phyloP scores from a whole-genome alignment of 2,888 invertebrate species.

The Yponomeuta evonymella region DNA sequence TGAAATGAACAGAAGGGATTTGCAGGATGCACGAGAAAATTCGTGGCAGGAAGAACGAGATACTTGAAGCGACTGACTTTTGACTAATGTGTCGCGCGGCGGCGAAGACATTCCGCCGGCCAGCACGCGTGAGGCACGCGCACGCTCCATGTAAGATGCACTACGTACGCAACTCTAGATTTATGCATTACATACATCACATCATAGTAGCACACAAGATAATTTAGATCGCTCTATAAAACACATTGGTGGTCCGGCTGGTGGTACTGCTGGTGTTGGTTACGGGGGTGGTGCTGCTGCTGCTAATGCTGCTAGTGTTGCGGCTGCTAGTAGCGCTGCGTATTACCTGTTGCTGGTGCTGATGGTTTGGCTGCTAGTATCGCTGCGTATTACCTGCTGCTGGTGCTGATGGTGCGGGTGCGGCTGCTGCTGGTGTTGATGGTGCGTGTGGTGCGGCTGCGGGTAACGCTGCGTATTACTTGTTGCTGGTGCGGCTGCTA shows the following conservation, averaged over 20 bases:
- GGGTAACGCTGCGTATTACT: slow-evolving; percentile 33
- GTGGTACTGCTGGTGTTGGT: slow-evolving; percentile 70
- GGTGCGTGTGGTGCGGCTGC: slow-evolving; percentile 28
- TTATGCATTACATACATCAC: too few species aligned
- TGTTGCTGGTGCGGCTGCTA: slow-evolving; percentile 16
- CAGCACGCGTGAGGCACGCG: too few species aligned
- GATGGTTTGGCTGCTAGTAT: slow-evolving; percentile 19
- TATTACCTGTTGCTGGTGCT: slow-evolving; percentile 2
- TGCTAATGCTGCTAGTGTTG: slow-evolving; percentile 59
- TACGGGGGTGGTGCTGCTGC: slow-evolving; percentile 40
- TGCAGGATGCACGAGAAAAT: too few species aligned
- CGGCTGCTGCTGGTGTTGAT: slow-evolving; percentile 28
- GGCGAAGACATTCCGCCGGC: too few species aligned
- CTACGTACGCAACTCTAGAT: too few species aligned
- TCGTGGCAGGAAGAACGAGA: too few species aligned
- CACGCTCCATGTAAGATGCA: too few species aligned
- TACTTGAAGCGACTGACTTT: too few species aligned
- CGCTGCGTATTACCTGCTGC: slow-evolving; percentile 30
- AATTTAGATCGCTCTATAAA: too few species aligned
- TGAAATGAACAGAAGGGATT: too few species aligned
- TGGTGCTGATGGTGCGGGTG: slow-evolving; percentile 23
- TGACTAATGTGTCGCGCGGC: too few species aligned
- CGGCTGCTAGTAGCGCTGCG: slow-evolving; percentile 27
- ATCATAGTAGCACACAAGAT: too few species aligned
- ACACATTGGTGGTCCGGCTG: slow-evolving; percentile 36